Evolutionary conservation across 2,113 vertebrate species (phyloP).

Genomic region (Elephas maximus): DNA sequence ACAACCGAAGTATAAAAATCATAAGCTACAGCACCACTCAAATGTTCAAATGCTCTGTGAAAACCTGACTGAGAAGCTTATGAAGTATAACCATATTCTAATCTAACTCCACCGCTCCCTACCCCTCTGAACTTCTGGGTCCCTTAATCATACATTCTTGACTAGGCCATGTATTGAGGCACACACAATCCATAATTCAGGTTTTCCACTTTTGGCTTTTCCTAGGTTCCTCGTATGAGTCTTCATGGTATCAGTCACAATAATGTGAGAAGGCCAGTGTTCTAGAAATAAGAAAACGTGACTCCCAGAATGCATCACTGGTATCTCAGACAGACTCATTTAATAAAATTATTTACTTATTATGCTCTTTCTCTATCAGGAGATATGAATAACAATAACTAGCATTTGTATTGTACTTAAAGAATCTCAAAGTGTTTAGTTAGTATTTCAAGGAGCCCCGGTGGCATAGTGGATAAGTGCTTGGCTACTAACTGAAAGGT

Average conservation of each 20-base stretch:
- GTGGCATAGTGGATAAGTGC: too few relatives aligned
- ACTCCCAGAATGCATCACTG: background rate
- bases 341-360: slow-evolving; percentile 25
- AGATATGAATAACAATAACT: background rate
- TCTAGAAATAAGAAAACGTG: background rate
- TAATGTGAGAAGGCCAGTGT: background rate
- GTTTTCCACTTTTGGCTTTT: background rate
- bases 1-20: background rate
- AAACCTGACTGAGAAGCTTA: background rate
- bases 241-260: background rate
- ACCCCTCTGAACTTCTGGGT: background rate
- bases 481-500: too few relatives aligned
- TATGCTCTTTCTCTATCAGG: background rate
- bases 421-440: background rate
- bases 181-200: background rate
- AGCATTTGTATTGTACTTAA: background rate
- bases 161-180: background rate
- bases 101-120: background rate
- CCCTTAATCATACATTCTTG: background rate
- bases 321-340: background rate
- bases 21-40: background rate
- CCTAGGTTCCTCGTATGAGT: background rate
- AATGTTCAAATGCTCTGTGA: background rate
- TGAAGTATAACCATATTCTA: background rate
- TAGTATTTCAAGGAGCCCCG: background rate